Conservation (phyloP, 2,888 invertebrate species). For the Athalia rosae region DNA sequence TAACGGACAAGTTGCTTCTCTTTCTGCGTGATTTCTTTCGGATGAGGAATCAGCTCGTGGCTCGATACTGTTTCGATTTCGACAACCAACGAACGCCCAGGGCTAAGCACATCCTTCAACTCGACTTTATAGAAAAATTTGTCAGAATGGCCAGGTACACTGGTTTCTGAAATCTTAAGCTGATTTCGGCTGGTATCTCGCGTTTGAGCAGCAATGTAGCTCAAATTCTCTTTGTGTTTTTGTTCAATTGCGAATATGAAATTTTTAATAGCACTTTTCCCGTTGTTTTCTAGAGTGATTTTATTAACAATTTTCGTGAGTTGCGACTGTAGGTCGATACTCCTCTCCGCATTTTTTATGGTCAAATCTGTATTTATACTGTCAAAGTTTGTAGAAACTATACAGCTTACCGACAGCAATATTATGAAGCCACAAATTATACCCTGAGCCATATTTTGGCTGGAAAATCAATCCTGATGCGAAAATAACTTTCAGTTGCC, state of each 20-base stretch:
- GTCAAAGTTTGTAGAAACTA: constrained; percentile 13
- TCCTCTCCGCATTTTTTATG: constrained; percentile 88
- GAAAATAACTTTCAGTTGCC: constrained; percentile 23
- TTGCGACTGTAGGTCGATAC: constrained; percentile 91
- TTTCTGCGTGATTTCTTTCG: constrained; percentile 91
- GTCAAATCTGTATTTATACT: constrained; percentile 76
- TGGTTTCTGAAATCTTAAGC: constrained; percentile 72
- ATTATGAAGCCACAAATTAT: constrained; percentile 29
- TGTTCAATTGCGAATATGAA: constrained; percentile 85
- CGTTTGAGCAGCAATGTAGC: constrained; percentile 81
- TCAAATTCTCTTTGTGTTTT: constrained; percentile 78
- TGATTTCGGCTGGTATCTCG: constrained; percentile 69
- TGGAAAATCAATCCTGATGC: constrained; percentile 1
- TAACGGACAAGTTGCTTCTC: constrained; percentile 96
- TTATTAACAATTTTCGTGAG: constrained; percentile 88
- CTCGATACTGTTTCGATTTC: constrained; percentile 85
- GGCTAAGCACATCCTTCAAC: constrained; percentile 78
- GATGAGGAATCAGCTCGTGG: constrained; percentile 88
- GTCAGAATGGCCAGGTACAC: constrained; percentile 75
- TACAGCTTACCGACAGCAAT: constrained; percentile 19
- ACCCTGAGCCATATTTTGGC: constrained; percentile 28
- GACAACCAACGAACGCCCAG: constrained; percentile 78
- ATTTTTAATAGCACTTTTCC: constrained; percentile 81
- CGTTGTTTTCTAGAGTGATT: constrained; percentile 89
- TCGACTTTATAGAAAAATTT: constrained; percentile 77